Evolutionary conservation across 2,888 invertebrate species (phyloP), one percentile per base, ranked within the genome.

Genomic region (Coleophora flavipennella): DNA sequence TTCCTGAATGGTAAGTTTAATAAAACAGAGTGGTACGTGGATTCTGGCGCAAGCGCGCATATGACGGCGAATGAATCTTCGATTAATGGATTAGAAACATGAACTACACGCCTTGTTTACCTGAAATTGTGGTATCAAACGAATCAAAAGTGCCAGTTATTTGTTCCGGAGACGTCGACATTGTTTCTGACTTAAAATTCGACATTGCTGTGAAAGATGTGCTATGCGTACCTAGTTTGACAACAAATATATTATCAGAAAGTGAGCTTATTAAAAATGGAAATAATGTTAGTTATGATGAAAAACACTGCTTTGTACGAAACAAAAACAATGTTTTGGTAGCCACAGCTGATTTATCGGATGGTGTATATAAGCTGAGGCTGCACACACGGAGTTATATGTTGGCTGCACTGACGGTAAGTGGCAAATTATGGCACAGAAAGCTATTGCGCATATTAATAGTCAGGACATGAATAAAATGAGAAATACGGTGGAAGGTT

Each of bases 141-240:
- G 31, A 44, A 34, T 34, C 39, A 27, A 41, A 27, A 37, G 39
- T 44, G 33, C 36, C 41, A 38, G 44, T 44, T 35, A 29, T 41
- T 28, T 44, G 41, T 41, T 44, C 39, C 20, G 44, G 41, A 39
- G 28, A 41, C 29, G 35, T 44, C 8, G 28, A 41, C 11, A 44
- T 41, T 25, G 28, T 34, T 31, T 34, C 38, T 27, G 35, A 41
- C 10, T 32, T 33, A 8, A 37, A 39, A 25, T 44, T 11, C 13
- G 31, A 44, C 3, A 39, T 39, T 34, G 41, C 37, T 12, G 37
- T 43, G n/a, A 2, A 40, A 40, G 33, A 27, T 27, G 27, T 8
- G 27, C 27, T 27, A 8, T 27, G 9, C 9, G 27, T 27, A 9
- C 9, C 27, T n/a, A 42, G 31, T 13, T 28, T 42, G 12, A 25